Evolutionary conservation across 2,888 invertebrate genomes (phyloP).

Genomic region (Malthinus flaveolus): DNA sequence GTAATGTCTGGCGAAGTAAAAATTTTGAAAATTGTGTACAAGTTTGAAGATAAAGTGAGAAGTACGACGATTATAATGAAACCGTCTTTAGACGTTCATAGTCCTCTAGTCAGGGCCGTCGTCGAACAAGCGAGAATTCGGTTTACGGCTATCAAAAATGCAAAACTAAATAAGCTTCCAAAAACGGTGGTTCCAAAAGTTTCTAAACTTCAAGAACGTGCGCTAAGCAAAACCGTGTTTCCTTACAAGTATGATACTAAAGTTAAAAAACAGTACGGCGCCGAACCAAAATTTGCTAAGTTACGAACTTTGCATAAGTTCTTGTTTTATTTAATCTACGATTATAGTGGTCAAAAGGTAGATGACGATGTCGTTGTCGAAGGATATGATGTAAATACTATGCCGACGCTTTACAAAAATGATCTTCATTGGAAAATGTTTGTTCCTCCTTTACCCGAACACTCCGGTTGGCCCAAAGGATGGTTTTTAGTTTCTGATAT

Average conservation of each 20-base stretch:
- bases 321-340: conserved; percentile 70
- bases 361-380: conserved; percentile 42
- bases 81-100: conserved; percentile 53
- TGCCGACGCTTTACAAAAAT: conserved; percentile 57
- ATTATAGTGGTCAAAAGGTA: conserved; percentile 39
- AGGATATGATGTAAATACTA: conserved; percentile 52
- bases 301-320: conserved; percentile 69
- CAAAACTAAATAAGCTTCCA: too few species aligned
- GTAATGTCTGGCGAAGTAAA: conserved; percentile 62
- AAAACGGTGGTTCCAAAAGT: conserved; percentile 32
- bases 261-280: conserved; percentile 56
- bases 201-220: neutral
- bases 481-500: conserved; percentile 74
- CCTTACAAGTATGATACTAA: conserved; percentile 36
- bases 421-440: conserved; percentile 72
- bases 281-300: conserved; percentile 68
- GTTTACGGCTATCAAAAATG: conserved; percentile 43
- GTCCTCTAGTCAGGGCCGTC: conserved; percentile 59
- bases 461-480: conserved; percentile 63
- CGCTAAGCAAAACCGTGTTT: conserved; percentile 12
- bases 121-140: conserved; percentile 67
- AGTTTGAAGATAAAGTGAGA: conserved; percentile 53
- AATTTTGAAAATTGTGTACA: conserved; percentile 57
- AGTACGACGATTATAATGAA: conserved; percentile 60
- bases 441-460: conserved; percentile 66